Evolutionary conservation across 2,113 vertebrate genomes (phyloP), one percentile per base, ranked within the genome.

Genomic region (Peromyscus polionotus): DNA sequence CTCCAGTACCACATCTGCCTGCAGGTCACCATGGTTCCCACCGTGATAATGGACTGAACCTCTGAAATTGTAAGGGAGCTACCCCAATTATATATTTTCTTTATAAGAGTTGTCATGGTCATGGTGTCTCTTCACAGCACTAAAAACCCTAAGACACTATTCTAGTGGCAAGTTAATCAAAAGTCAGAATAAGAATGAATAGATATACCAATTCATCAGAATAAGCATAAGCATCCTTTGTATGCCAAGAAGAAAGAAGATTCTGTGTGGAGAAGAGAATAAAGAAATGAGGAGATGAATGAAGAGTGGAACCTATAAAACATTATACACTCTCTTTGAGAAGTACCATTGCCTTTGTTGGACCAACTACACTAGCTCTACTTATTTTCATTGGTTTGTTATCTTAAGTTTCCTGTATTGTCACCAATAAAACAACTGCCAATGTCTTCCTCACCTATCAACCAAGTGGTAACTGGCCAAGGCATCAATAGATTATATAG

Each of bases 1-100:
- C 17, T n/a, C 68, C 16, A 72, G 7, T 5, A 72, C 7, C 17
- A n/a, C 17, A n/a, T n/a, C 33, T n/a, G 16, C 36, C 17, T n/a
- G 7, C 2, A 36, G 19, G 36, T 5, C 7, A n/a, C 36, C 3
- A n/a, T n/a, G 68, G 22, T 8, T 2, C 36, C 36, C 7, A 19
- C n/a, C 36, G 28, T 65, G 24, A 65, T 65, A 65, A 72, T 72
- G 36, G 16, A n/a, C 68, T 65, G 17, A n/a, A 72, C 36, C 36
- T 72, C 68, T n/a, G 68, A n/a, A 72, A n/a, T 2, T n/a, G 9
- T 72, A 72, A 72, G 36, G 19, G 16, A 72, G 36, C 7, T 17
- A 72, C 19, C 36, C 7, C 16, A 72, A n/a, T n/a, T 72, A n/a
- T 19, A 72, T n/a, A 3, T 24, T n/a, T n/a, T 9, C 5, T 72